phyloP scores from a whole-genome alignment of 2,113 vertebrate species.

The Apodemus speciosus region DNA sequence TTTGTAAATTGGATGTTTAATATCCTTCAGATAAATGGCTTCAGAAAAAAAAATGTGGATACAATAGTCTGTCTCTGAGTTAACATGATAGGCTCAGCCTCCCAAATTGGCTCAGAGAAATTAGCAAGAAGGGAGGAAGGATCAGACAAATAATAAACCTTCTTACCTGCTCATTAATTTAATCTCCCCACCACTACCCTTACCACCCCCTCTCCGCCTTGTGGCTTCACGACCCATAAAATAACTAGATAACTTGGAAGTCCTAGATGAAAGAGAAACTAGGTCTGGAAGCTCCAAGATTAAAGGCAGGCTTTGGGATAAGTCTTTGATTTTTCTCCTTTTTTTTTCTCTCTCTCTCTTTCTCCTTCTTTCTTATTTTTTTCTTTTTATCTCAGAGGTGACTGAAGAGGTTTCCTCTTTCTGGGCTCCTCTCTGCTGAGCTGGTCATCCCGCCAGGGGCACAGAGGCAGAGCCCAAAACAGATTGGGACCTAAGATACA shows the following conservation, averaged over 20 bases:
- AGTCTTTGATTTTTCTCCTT: constrained; percentile 81
- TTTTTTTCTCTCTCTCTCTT: constrained; percentile 18
- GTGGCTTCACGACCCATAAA: constrained; percentile 72
- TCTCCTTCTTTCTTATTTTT: constrained; percentile 38
- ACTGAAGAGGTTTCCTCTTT: constrained; percentile 16
- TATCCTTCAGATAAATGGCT: constrained; percentile 64
- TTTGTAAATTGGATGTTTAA: constrained; percentile 72
- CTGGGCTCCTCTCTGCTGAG: constrained; percentile 9
- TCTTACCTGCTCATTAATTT: constrained; percentile 87
- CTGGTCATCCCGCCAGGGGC: neutral
- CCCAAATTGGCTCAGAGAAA: constrained; percentile 83
- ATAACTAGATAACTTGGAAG: constrained; percentile 81
- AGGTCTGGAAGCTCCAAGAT: constrained; percentile 84
- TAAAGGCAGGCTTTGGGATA: constrained; percentile 86
- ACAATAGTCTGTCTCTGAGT: constrained; percentile 67
- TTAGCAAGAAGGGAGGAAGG: constrained; percentile 85
- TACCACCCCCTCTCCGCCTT: constrained; percentile 56
- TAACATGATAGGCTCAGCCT: constrained; percentile 77
- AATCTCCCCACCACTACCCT: constrained; percentile 71
- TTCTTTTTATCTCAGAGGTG: constrained; percentile 70
- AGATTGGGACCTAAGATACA: neutral
- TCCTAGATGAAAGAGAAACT: constrained; percentile 85
- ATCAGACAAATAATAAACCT: constrained; percentile 86
- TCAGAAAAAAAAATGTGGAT: constrained; percentile 72
- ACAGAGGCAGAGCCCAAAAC: neutral